Conservation (phyloP, 2,888 invertebrate species). For the Miltochrista miniata region DNA sequence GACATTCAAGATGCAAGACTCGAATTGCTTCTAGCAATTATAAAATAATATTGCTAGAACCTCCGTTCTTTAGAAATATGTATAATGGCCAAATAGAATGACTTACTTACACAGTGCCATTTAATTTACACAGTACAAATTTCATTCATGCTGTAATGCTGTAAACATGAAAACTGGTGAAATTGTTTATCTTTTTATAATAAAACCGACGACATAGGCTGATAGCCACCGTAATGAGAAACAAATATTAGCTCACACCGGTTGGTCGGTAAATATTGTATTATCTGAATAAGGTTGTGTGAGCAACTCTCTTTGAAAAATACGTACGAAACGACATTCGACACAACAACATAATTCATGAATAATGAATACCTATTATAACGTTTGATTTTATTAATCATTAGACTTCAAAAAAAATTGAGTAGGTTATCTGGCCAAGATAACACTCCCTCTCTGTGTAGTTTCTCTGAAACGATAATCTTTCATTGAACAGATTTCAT, state of each 20-base stretch:
- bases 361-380: no score
- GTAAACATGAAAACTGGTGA: conserved; percentile 12
- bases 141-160: conserved; percentile 1
- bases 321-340: conserved; percentile 16
- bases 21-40: no score
- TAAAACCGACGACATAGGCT: conserved; percentile 27
- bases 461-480: no score
- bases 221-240: conserved; percentile 51
- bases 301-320: conserved; percentile 20
- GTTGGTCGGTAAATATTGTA: conserved; percentile 46
- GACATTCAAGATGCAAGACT: no score
- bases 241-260: conserved; percentile 56
- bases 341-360: no score
- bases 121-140: conserved; percentile 8
- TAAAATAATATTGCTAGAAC: no score
- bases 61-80: conserved; percentile 59
- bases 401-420: no score
- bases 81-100: conserved; percentile 38
- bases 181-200: conserved; percentile 32
- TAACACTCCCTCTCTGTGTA: no score
- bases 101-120: neutral
- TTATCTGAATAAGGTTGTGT: conserved; percentile 34
- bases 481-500: no score
- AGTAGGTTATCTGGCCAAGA: no score
- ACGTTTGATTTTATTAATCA: no score